phyloP scores from a whole-genome alignment of 2,113 vertebrate species.

The Xenopus tropicalis region DNA sequence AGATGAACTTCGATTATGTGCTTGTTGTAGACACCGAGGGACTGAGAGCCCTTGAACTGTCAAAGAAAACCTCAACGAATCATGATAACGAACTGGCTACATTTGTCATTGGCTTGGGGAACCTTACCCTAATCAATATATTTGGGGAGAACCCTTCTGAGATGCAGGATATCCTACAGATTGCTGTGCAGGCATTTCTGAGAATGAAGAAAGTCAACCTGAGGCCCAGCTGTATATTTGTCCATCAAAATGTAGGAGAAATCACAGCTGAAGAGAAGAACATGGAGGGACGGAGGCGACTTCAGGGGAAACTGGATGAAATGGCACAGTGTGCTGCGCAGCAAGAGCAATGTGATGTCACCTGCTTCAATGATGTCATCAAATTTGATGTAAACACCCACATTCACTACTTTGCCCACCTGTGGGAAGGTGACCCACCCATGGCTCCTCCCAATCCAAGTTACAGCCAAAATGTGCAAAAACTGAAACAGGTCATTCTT shows the following conservation, averaged over 20 bases:
- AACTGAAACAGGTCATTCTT: constrained; percentile 53
- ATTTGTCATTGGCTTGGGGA: constrained; percentile 62
- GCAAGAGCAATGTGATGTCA: constrained; percentile 53
- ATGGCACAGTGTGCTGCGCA: constrained; percentile 55
- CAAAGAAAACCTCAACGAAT: constrained; percentile 46
- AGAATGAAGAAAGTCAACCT: constrained; percentile 61
- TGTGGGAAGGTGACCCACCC: constrained; percentile 29
- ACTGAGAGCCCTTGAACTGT: constrained; percentile 53
- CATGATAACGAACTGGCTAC: constrained; percentile 63
- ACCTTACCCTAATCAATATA: constrained; percentile 61
- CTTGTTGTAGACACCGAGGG: constrained; percentile 26
- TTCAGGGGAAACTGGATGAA: constrained; percentile 56
- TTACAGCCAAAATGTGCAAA: constrained; percentile 60
- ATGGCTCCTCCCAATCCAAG: constrained; percentile 22
- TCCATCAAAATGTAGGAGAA: constrained; percentile 61
- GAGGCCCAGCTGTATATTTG: constrained; percentile 59
- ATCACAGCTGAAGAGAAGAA: constrained; percentile 54
- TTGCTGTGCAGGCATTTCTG: constrained; percentile 11
- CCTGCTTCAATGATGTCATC: constrained; percentile 57
- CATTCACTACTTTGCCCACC: constrained; percentile 57
- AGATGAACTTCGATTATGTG: constrained; percentile 55
- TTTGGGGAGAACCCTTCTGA: constrained; percentile 64
- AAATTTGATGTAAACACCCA: constrained; percentile 57
- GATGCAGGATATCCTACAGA: constrained; percentile 48
- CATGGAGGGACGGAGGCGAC: constrained; percentile 48